Evolutionary conservation across 2,888 invertebrate species (phyloP), one percentile per base, ranked within the genome.

Genomic region (Nemotelus nigrinus): DNA sequence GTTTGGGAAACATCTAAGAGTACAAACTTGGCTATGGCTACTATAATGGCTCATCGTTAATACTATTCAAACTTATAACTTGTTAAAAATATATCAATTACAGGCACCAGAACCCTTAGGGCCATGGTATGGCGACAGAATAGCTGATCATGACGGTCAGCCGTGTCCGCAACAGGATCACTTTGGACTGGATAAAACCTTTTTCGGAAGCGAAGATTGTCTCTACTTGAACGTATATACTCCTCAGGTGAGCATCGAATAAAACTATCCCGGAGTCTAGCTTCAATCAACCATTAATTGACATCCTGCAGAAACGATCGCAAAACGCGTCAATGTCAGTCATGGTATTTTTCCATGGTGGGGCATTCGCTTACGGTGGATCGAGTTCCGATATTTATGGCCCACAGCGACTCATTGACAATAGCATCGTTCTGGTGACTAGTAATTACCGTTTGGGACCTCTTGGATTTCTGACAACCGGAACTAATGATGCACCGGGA

Each of bases 191-290:
- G 90, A 92, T 79, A 86, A 89, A 64, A 87, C 89, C 41, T 89
- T 93, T 57, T 90, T 91, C 64, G 95, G 95, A 0, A 89, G 88
- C 79, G 96, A 96, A 86, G 95, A 96, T 85, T 96, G 96, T 83
- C 89, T 96, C 2, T 95, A 94, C 81, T 87, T 96, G 2, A 96
- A 96, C 88, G 89, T 91, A 2, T 91, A 90, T 79, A 87, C 89
- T 4, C 91, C 90, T 74, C 84, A 85, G 80, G 86, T 85, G 81
- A 57, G 8, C 3, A 25, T 25, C 25, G 25, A 25, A 25, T 64
- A n/a, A 58, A 53, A 53, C 53, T 7, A 53, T 7, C 53, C 53
- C 10, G 6, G 53, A 50, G 1, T 50, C 10, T 1, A 50, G 6
- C 53, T 50, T 50, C 7, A 58, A n/a, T n/a, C 8, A n/a, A n/a